Percentiles rank a stretch among this genome's conserved stretches.
phyloP scores from a whole-genome alignment of 2,797 vertebrate species.

The Rhinoraja longicauda region DNA sequence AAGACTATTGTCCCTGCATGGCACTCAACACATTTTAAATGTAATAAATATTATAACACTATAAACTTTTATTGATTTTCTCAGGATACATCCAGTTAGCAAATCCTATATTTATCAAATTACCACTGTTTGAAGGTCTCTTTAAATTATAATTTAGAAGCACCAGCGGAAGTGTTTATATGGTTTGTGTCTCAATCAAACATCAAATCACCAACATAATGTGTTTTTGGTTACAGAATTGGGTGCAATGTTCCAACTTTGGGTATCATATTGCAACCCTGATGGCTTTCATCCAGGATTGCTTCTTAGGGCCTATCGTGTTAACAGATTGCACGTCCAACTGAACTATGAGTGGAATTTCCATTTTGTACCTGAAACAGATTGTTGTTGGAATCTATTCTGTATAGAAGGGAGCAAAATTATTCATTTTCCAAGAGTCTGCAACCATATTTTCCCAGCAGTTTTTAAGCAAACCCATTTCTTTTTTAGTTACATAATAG shows the following conservation, averaged over 20 bases:
- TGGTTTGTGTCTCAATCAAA: not conserved
- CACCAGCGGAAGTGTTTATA: not conserved
- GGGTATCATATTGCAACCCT: not conserved
- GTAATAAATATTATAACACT: not conserved
- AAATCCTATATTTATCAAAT: not conserved
- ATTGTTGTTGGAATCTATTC: not conserved
- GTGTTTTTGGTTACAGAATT: not conserved
- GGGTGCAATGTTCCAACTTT: not conserved
- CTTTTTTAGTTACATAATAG: not conserved
- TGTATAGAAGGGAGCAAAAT: not conserved
- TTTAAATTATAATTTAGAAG: not conserved
- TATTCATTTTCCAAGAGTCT: not conserved
- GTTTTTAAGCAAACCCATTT: not conserved
- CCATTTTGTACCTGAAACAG: not conserved
- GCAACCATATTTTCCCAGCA: not conserved
- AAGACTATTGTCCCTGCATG: not conserved
- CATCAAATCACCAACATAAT: not conserved
- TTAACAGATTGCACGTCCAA: not conserved
- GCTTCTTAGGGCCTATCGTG: not conserved
- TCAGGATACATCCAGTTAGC: not conserved
- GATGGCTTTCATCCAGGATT: not conserved
- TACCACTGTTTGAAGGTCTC: not conserved
- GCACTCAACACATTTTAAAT: not conserved
- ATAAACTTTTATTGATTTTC: not conserved
- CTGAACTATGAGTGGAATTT: slow-evolving; percentile 14